Conservation (phyloP, 2,797 vertebrate species). For the Pogonophryne albipinna region DNA sequence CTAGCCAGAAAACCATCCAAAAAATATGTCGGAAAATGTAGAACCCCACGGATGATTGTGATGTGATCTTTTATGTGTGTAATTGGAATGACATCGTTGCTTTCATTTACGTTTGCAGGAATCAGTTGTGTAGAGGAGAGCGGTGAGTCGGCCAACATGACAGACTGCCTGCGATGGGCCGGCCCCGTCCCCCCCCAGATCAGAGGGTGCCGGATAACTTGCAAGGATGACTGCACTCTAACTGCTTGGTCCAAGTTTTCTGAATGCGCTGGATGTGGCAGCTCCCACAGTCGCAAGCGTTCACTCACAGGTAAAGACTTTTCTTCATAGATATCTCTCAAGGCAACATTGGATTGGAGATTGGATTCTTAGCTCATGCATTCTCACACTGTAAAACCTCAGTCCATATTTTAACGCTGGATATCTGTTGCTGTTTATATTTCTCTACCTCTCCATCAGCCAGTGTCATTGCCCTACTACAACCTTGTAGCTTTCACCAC, state of each 20-base stretch:
- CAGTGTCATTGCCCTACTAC: background rate
- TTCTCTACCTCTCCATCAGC: background rate
- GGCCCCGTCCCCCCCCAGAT: conserved; percentile 86
- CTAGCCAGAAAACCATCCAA: background rate
- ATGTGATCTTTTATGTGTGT: conserved; percentile 11
- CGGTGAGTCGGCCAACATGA: conserved; percentile 80
- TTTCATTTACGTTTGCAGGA: conserved; percentile 76
- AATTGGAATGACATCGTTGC: conserved; percentile 33
- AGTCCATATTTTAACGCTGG: background rate
- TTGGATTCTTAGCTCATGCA: conserved; percentile 9
- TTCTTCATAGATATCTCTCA: conserved; percentile 6
- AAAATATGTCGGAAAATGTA: background rate
- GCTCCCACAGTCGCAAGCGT: conserved; percentile 83
- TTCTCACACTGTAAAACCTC: background rate
- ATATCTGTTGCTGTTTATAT: background rate
- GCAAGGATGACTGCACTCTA: conserved; percentile 94
- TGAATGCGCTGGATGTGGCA: conserved; percentile 88
- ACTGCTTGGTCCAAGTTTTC: conserved; percentile 94
- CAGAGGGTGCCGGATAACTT: conserved; percentile 88
- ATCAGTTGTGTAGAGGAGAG: conserved; percentile 87
- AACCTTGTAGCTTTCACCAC: background rate
- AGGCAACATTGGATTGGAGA: conserved; percentile 6
- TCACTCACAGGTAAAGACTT: conserved; percentile 88
- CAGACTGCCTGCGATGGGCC: conserved; percentile 88
- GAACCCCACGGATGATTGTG: background rate